phyloP scores from a whole-genome alignment of 2,797 vertebrate species.

The Champsocephalus esox region DNA sequence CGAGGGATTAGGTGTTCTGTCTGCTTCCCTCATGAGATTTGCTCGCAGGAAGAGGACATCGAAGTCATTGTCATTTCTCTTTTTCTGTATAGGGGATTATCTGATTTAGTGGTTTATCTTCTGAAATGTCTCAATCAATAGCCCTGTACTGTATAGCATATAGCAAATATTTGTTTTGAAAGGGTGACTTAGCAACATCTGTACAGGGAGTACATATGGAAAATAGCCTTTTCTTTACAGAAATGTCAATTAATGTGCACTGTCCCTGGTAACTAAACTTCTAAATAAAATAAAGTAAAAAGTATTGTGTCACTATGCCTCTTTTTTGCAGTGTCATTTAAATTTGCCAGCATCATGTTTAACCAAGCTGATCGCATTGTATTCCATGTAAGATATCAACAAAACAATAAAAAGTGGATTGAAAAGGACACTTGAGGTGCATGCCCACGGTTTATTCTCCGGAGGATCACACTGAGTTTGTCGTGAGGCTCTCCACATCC shows the following conservation, averaged over 20 bases:
- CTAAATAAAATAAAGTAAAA: not conserved
- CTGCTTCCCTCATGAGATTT: conserved; percentile 35
- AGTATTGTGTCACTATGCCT: not conserved
- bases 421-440: not conserved
- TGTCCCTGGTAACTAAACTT: too few species aligned
- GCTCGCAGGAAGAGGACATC: not conserved
- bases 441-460: not conserved
- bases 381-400: not conserved
- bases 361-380: not conserved
- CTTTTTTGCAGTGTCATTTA: not conserved
- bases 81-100: conserved; percentile 9
- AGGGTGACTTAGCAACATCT: too few species aligned
- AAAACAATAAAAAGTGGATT: not conserved
- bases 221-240: too few species aligned
- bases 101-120: conserved; percentile 3
- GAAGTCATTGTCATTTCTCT: not conserved
- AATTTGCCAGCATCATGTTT: not conserved
- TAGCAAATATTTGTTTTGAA: too few species aligned
- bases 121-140: conserved; percentile 5
- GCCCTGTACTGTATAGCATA: too few species aligned
- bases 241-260: too few species aligned
- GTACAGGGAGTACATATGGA: too few species aligned
- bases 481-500: conserved; percentile 4
- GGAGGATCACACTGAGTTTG: conserved; percentile 12
- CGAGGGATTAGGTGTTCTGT: conserved; percentile 62